Base-by-base conservation (phyloP, 1,140 invertebrate genomes). In the Araneus ventricosus region DNA sequence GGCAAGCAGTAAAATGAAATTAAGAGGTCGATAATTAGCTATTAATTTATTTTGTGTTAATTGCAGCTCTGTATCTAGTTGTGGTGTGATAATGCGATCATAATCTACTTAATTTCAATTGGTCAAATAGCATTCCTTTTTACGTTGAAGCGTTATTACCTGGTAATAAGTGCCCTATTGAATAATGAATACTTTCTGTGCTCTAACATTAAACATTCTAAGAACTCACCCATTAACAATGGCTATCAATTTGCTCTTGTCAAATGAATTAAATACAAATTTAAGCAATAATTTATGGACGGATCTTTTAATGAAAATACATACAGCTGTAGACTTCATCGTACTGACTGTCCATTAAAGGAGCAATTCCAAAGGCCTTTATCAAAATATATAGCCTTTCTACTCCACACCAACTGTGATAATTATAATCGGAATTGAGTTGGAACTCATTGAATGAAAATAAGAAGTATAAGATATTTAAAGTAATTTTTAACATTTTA, bases 31-130 rank as follows among this genome's bases (percentile, higher is more conserved):
- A 24, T 45, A 52, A 84, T 84, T 84, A 84, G 8, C 80, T 84
- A 45, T 52, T 84, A 41, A 84, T 84, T 84, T 52, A 52, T 41
- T 52, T 45, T 84, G 80, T 84, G 80, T 84, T 84, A 84, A 84
- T 84, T 84, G 45, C 27, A 84, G 14, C 41, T 4, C 27, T 45
- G 41, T 24, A 45, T 8, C 41, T 45, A 8, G 22, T 17, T 45
- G 22, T 5, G 0, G 10, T 3, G 24, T 14, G 80, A n/a, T 52
- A 84, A 84, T 84, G 80, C 22, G 45, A 84, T 52, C 52, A 24
- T 52, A 27, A 27, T n/a, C 27, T 22, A 34, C 27, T 75, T 75
- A 75, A 75, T 75, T 75, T 22, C 10, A 84, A n/a, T 45, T 14
- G 10, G n/a, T 6, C 10, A 45, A 52, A 84, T 27, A 7, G 24